Evolutionary conservation across 2,797 vertebrate species (phyloP).

Genomic region (Danio jaintianensis): DNA sequence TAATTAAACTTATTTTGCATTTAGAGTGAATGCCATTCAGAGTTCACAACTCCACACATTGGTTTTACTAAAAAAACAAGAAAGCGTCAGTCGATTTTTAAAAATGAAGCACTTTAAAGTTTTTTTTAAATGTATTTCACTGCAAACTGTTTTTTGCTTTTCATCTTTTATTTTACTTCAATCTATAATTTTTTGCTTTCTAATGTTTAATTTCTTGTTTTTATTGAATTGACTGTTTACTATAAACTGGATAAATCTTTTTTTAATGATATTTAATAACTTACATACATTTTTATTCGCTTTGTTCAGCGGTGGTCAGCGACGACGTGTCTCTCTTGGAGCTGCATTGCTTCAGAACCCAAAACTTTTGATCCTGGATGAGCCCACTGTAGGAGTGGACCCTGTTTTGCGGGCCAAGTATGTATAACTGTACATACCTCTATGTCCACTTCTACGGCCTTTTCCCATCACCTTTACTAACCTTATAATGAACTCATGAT

Average conservation of each 20-base stretch:
- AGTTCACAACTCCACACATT: background rate
- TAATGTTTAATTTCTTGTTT: background rate
- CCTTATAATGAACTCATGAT: background rate
- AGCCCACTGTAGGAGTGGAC: constrained; percentile 84
- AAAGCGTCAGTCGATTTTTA: background rate
- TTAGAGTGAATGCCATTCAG: background rate
- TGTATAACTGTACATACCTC: constrained; percentile 16
- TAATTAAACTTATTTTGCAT: background rate
- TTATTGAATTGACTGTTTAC: background rate
- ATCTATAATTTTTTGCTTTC: background rate
- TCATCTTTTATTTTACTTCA: background rate
- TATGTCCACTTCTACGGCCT: background rate
- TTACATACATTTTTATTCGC: background rate
- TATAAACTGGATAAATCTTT: background rate
- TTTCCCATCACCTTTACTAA: background rate
- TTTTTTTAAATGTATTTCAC: background rate
- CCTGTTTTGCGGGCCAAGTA: constrained; percentile 78
- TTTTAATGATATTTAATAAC: background rate
- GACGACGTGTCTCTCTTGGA: constrained; percentile 78
- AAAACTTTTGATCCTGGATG: constrained; percentile 82
- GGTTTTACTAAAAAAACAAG: background rate
- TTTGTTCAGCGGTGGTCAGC: constrained; percentile 78
- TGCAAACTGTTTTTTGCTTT: background rate
- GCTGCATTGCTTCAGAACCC: constrained; percentile 84
- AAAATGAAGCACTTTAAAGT: background rate